Evolutionary conservation across 1,140 invertebrate species (phyloP), one percentile per base, ranked within the genome.

Genomic region (Bradysia coprophila): DNA sequence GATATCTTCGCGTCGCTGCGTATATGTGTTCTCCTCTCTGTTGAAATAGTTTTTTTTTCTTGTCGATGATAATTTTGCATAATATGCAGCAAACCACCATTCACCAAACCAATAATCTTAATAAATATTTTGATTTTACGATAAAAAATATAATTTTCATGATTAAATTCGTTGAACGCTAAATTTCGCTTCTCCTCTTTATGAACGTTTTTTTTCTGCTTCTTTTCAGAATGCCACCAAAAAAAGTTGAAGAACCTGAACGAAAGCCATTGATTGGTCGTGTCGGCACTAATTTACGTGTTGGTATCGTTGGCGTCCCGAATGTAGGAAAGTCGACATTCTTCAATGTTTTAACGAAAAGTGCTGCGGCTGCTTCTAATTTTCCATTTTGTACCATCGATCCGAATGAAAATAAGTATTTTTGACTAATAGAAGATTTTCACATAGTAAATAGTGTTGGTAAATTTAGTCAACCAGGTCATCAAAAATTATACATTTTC

Each of bases 351-450:
- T 63, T 98, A 23, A 98, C 93, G 15, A 92, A 97, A 61, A 95
- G 89, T 59, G 79, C 88, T 55, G 94, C 89, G 9, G 77, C 90
- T 42, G 92, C 95, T 42, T 89, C 98, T 67, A 98, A 99, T 58
- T 97, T 98, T 64, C 95, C 96, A 4, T 99, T 99, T 69, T 99
- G 96, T 70, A 99, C 96, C 55, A 99, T 99, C 57, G 93, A 98
- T 70, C 96, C 96, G 19, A 98, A 98, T 90, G 95, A 98, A 80
- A 97, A 92, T 95, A 91, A 93, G 87, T 91, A 84, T 81, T 56
- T 52, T 57, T 60, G 66, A n/a, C n/a, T n/a, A n/a, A n/a, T n/a
- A n/a, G n/a, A n/a, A n/a, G n/a, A 61, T 49, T 44, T 52, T 46
- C 50, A 42, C n/a, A n/a, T n/a, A n/a, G n/a, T n/a, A n/a, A n/a